phyloP scores from a whole-genome alignment of 2,113 vertebrate species.

The Rhinolophus ferrumequinum region DNA sequence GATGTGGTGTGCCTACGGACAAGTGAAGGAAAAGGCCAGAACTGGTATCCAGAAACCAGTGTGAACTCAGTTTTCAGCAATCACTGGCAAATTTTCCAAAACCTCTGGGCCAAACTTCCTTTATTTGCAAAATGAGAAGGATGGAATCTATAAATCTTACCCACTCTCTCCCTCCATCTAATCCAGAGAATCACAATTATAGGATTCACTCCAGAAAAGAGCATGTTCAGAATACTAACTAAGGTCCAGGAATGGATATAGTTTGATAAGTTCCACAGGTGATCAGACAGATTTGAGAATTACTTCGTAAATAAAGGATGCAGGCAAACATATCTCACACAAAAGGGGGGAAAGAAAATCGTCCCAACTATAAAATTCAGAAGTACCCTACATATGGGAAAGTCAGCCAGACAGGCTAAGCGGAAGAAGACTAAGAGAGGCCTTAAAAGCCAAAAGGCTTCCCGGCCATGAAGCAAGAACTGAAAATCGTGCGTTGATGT shows the following conservation, averaged over 20 bases:
- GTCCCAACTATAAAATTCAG: neutral
- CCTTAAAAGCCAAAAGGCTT: neutral
- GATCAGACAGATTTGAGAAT: neutral
- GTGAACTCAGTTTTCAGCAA: neutral
- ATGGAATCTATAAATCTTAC: neutral
- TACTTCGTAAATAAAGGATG: neutral
- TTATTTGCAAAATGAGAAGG: conserved; percentile 44
- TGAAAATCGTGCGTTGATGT: neutral
- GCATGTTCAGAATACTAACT: neutral
- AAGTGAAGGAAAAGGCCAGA: neutral
- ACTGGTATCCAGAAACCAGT: neutral
- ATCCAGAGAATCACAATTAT: neutral
- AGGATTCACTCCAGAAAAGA: neutral
- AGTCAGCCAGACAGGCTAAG: neutral
- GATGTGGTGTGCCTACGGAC: neutral
- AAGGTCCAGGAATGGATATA: neutral
- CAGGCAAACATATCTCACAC: neutral
- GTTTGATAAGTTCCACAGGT: neutral
- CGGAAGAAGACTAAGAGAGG: neutral
- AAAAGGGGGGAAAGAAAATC: neutral
- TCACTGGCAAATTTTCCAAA: neutral
- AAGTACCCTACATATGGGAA: neutral
- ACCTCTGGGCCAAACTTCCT: neutral
- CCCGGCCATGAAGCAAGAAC: neutral
- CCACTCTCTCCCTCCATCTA: neutral